These are phyloP conservation scores for Macaria notata DNA, from an alignment of 2,888 invertebrate genomes.

Conservation along the genomic window DNA sequence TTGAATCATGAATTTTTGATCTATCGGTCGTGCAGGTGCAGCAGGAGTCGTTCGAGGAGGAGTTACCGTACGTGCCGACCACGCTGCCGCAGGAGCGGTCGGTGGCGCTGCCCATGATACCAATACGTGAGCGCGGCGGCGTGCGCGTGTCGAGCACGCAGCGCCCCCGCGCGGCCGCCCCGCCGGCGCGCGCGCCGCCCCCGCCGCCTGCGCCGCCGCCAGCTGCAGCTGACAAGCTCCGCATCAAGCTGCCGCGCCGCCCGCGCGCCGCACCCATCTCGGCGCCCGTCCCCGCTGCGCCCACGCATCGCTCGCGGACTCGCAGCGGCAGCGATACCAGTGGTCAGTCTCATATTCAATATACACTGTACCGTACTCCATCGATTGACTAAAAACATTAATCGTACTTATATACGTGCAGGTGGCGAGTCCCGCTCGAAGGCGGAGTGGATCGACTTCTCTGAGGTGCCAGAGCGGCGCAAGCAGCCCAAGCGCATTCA, in stretches of 20 bases:
- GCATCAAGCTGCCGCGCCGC: slow-evolving; percentile 59
- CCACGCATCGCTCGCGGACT: slow-evolving; percentile 40
- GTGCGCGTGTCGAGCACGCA: slow-evolving; percentile 66
- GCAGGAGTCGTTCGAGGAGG: slow-evolving; percentile 93
- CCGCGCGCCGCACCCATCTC: slow-evolving; percentile 49
- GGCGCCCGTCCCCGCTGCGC: slow-evolving; percentile 36
- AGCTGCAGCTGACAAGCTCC: slow-evolving; percentile 62
- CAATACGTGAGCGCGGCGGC: slow-evolving; percentile 81
- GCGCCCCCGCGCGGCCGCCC: slow-evolving; percentile 85
- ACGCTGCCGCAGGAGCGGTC: slow-evolving; percentile 93
- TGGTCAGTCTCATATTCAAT: too few relatives aligned
- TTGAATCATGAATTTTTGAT: too few relatives aligned
- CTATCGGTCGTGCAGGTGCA: slow-evolving; percentile 42
- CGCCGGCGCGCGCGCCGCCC: slow-evolving; percentile 70
- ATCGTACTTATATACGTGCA: not conserved
- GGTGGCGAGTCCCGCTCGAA: slow-evolving; percentile 49
- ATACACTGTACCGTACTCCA: too few relatives aligned
- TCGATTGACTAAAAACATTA: too few relatives aligned
- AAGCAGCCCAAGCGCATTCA: slow-evolving; percentile 92
- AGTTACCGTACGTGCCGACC: slow-evolving; percentile 94
- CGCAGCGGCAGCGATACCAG: slow-evolving; percentile 53
- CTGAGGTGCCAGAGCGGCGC: slow-evolving; percentile 91
- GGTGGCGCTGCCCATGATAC: slow-evolving; percentile 90
- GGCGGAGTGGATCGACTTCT: slow-evolving; percentile 92
- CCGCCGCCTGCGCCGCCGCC: slow-evolving; percentile 38